phyloP scores from a whole-genome alignment of 2,888 invertebrate species.

The Leistus spinibarbis region DNA sequence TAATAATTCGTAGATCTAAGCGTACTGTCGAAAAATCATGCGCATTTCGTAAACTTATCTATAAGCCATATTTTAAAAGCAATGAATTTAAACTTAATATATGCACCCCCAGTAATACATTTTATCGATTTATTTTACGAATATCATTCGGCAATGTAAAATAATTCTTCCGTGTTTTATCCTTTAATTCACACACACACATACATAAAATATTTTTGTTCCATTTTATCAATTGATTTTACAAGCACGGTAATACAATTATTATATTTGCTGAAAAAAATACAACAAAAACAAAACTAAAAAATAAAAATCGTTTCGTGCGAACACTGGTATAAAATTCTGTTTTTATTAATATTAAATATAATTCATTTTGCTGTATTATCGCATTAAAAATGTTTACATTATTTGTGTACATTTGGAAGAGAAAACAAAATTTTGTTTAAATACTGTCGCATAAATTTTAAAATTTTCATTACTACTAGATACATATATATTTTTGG shows the following conservation, averaged over 20 bases:
- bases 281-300: too few relatives aligned
- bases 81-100: too few relatives aligned
- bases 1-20: too few relatives aligned
- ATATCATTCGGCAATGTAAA: too few relatives aligned
- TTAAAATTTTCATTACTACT: background rate
- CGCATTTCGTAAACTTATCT: too few relatives aligned
- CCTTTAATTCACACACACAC: too few relatives aligned
- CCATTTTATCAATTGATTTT: background rate
- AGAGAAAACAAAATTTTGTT: background rate
- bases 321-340: background rate
- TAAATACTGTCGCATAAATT: background rate
- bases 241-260: background rate
- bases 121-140: too few relatives aligned
- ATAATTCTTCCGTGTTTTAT: too few relatives aligned
- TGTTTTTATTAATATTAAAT: background rate
- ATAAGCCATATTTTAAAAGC: too few relatives aligned
- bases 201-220: background rate
- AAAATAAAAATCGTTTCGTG: background rate
- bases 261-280: background rate
- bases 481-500: too few relatives aligned
- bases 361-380: background rate
- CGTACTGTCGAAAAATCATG: too few relatives aligned
- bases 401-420: background rate
- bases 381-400: background rate
- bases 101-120: too few relatives aligned